Conservation (phyloP, 2,113 vertebrate species). For the Ursus arctos region DNA sequence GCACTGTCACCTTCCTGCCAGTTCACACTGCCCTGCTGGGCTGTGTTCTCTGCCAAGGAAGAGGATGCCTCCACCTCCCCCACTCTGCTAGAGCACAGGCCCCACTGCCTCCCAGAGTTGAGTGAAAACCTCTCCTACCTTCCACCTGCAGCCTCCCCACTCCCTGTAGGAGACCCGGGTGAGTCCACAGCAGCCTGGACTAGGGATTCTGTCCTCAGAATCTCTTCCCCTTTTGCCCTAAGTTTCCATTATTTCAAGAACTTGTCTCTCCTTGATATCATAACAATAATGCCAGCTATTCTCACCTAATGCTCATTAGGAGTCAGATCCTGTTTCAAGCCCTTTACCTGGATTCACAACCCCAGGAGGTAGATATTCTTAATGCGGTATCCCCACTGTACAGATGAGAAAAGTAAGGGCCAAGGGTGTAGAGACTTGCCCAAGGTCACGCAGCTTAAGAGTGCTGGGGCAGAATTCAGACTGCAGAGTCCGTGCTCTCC, state of each 20-base stretch:
- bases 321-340: neutral
- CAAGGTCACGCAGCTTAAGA: neutral
- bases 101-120: neutral
- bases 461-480: neutral
- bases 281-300: neutral
- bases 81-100: neutral
- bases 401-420: neutral
- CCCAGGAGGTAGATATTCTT: neutral
- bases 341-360: neutral
- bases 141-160: neutral
- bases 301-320: neutral
- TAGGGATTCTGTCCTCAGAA: neutral
- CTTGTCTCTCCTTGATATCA: neutral
- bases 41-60: neutral
- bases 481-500: neutral
- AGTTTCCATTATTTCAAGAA: accelerated
- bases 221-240: too few species aligned
- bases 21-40: neutral
- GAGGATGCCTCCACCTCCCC: neutral
- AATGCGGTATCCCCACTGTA: neutral
- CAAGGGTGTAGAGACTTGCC: neutral
- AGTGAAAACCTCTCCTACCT: neutral
- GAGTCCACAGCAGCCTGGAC: neutral
- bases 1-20: neutral
- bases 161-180: neutral